Conservation (phyloP, 64 coral and sea anemone genomes). For the Pachyseris speciosa region DNA sequence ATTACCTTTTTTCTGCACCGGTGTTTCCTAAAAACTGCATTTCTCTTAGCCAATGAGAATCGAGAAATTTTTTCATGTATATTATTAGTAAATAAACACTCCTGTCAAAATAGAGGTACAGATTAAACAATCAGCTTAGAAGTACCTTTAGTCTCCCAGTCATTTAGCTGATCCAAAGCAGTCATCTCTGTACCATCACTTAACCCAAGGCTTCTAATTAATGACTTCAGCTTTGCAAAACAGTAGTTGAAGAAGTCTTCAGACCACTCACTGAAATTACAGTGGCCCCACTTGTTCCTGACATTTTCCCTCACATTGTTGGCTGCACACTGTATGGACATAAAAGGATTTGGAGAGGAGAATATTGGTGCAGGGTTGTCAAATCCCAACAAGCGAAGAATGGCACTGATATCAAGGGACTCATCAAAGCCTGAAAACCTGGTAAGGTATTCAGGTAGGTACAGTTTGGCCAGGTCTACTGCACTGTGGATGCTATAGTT, state of each 20-base stretch:
- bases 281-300: constrained; percentile 81
- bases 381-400: constrained; percentile 48
- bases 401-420: constrained; percentile 64
- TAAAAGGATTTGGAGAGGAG: background rate
- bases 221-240: constrained; percentile 51
- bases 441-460: constrained; percentile 29
- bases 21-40: too few relatives aligned
- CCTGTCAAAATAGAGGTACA: too few relatives aligned
- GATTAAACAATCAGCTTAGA: background rate
- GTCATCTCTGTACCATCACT: background rate
- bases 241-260: background rate
- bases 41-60: too few relatives aligned
- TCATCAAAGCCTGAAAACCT: constrained; percentile 64
- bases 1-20: too few relatives aligned
- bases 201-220: constrained; percentile 36
- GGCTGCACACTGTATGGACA: constrained; percentile 26
- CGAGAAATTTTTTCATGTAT: too few relatives aligned
- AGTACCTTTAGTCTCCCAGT: constrained; percentile 79
- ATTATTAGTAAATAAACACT: too few relatives aligned
- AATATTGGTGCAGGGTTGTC: constrained; percentile 28
- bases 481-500: background rate
- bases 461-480: constrained; percentile 51
- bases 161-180: constrained; percentile 44
- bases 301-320: constrained; percentile 54
- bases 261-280: constrained; percentile 56